Evolutionary conservation across 2,113 vertebrate genomes (phyloP).

Genomic region (Mustelus asterias): DNA sequence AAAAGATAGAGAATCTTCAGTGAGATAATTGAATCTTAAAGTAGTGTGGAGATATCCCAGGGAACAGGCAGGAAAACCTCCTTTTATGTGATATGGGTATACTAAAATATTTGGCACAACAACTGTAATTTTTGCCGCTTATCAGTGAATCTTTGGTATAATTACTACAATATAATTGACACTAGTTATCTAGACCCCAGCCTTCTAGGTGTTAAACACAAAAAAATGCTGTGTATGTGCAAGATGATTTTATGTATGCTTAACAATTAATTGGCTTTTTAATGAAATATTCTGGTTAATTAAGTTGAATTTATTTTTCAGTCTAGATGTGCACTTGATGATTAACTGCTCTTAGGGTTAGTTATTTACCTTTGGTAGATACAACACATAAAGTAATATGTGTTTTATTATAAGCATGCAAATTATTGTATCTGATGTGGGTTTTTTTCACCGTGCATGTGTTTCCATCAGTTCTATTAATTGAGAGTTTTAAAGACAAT

Average conservation of each 20-base stretch:
- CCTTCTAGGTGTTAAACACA: not conserved
- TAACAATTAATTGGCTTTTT: not conserved
- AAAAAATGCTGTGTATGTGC: not conserved
- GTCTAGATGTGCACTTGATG: not conserved
- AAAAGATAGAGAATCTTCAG: not conserved
- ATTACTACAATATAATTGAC: not conserved
- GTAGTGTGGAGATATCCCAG: not conserved
- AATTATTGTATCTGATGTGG: not conserved
- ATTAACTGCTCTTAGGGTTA: not conserved
- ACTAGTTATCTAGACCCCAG: not conserved
- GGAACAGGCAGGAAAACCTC: not conserved
- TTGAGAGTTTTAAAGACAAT: not conserved
- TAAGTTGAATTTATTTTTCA: not conserved
- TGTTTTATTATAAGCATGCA: conserved; percentile 22
- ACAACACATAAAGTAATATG: not conserved
- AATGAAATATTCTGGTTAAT: not conserved
- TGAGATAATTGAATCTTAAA: not conserved
- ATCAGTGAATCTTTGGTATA: not conserved
- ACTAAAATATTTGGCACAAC: not conserved
- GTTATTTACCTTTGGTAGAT: not conserved
- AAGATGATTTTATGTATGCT: not conserved
- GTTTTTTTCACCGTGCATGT: not conserved
- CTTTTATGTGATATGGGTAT: not conserved
- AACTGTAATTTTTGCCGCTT: not conserved
- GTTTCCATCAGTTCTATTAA: not conserved